phyloP scores from a whole-genome alignment of 1,140 invertebrate species.

The Papilio machaon region DNA sequence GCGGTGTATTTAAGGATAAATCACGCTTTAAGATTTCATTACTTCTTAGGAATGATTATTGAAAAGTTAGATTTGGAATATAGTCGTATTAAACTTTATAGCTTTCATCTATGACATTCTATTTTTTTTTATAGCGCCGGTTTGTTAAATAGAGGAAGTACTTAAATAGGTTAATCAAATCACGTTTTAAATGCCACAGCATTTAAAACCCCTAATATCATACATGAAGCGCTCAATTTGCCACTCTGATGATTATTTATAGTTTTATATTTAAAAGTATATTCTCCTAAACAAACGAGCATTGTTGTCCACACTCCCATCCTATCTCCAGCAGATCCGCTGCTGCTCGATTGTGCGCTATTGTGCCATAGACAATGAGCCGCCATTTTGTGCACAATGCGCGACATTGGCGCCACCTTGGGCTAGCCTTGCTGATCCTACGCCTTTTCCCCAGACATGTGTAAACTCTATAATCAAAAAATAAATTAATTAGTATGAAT shows the following conservation, averaged over 20 bases:
- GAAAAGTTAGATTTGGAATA: background rate
- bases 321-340: constrained; percentile 35
- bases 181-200: too few relatives aligned
- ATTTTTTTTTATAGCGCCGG: too few relatives aligned
- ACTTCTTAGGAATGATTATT: background rate
- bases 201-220: background rate
- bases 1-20: constrained; percentile 39
- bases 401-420: constrained; percentile 43
- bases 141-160: too few relatives aligned
- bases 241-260: background rate
- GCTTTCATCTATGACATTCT: too few relatives aligned
- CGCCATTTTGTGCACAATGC: constrained; percentile 39
- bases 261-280: constrained; percentile 2
- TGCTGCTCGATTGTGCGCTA: constrained; percentile 30
- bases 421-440: constrained; percentile 37
- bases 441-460: constrained; percentile 26
- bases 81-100: too few relatives aligned
- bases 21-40: background rate
- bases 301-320: constrained; percentile 38
- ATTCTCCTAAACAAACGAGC: constrained; percentile 29
- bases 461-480: constrained; percentile 23
- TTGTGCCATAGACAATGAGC: constrained; percentile 40
- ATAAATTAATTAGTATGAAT: constrained; percentile 9
- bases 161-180: too few relatives aligned
- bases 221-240: background rate